A percentile compares a stretch with the other conserved stretches of the same genome.
Evolutionary conservation across 2,888 invertebrate genomes (phyloP).

Genomic region (Nemurella pictetii): DNA sequence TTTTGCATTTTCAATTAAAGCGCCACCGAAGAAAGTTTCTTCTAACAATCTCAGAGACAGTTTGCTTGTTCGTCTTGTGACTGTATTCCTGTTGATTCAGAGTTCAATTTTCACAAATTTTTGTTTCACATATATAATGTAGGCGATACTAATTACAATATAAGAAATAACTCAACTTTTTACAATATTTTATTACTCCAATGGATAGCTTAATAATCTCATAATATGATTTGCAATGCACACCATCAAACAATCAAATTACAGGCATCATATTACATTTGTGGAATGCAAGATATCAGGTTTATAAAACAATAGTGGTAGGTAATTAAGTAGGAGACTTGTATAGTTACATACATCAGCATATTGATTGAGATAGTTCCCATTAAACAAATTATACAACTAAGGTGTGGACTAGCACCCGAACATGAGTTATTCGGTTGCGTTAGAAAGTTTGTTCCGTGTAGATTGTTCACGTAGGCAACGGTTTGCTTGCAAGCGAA

Average conservation of each 20-base stretch:
- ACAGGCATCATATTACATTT: not conserved
- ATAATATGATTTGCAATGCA: slow-evolving; percentile 16
- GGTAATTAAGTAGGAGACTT: not conserved
- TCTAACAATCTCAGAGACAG: no score
- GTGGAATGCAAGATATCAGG: slow-evolving; percentile 7
- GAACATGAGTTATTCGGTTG: not conserved
- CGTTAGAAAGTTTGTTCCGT: not conserved
- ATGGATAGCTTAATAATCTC: not conserved
- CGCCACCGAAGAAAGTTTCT: no score
- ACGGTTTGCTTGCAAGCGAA: not conserved
- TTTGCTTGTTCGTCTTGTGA: no score
- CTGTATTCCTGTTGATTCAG: no score
- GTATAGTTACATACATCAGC: not conserved
- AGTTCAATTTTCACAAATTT: no score
- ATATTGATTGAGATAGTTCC: not conserved
- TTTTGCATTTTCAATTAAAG: no score
- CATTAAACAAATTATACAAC: not conserved
- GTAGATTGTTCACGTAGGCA: not conserved
- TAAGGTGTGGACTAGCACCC: not conserved
- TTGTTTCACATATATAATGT: no score
- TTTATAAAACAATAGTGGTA: not conserved
- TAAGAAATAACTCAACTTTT: no score
- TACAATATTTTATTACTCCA: not conserved
- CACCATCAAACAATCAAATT: slow-evolving; percentile 1
- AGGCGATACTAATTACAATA: no score